A percentile compares a stretch with the other conserved stretches of the same genome.
phyloP scores from a whole-genome alignment of 92 coral and sea anemone species.

The Paragorgia papillata region DNA sequence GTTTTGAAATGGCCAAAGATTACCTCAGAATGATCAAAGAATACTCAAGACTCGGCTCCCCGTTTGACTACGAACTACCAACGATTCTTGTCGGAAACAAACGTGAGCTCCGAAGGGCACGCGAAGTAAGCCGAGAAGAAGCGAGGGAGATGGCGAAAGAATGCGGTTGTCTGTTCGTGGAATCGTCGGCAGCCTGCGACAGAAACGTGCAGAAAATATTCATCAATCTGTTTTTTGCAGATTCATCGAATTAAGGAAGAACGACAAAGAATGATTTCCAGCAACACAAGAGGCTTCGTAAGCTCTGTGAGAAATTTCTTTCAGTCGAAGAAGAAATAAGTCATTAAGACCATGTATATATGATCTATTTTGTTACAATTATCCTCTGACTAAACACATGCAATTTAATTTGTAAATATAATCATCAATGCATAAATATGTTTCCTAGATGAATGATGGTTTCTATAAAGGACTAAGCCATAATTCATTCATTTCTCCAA shows the following conservation, averaged over 20 bases:
- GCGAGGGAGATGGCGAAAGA: constrained; percentile 85
- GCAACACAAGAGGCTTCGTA: constrained; percentile 73
- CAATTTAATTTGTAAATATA: too few species aligned
- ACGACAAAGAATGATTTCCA: constrained; percentile 56
- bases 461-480: too few species aligned
- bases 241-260: constrained; percentile 80
- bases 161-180: constrained; percentile 84
- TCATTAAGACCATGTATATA: too few species aligned
- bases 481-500: too few species aligned
- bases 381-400: too few species aligned
- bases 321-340: constrained; percentile 23
- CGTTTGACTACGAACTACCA: constrained; percentile 81
- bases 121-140: constrained; percentile 81
- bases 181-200: constrained; percentile 89
- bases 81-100: constrained; percentile 93
- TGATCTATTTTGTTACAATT: too few species aligned
- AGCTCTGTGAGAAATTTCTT: constrained; percentile 82
- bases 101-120: constrained; percentile 85
- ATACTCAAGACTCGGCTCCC: constrained; percentile 61
- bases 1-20: constrained; percentile 93
- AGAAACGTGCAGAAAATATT: constrained; percentile 88
- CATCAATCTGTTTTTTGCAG: constrained; percentile 84
- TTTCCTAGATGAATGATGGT: too few species aligned
- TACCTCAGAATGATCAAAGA: constrained; percentile 84
- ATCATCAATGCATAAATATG: too few species aligned